Evolutionary conservation across 2,888 invertebrate genomes (phyloP), one percentile per base, ranked within the genome.

Genomic region (Hypena proboscidalis): DNA sequence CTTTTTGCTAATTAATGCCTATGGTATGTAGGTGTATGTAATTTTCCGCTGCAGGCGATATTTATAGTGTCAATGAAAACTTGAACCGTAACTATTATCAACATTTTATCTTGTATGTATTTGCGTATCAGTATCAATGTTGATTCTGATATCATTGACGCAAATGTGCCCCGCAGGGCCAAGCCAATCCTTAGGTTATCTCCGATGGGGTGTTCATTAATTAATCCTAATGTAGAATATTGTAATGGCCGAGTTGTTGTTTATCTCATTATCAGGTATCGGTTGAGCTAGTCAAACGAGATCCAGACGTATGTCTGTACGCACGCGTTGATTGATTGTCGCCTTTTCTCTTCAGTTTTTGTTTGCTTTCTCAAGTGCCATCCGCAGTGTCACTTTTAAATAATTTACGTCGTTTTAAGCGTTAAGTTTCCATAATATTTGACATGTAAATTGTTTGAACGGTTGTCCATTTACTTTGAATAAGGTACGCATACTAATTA

Each of bases 91-190:
- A 53, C 53, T 46, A 45, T 65, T 58, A 63, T 81, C 76, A 82
- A 73, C 47, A 72, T 65, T 67, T 62, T 70, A 70, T 72, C 67
- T 50, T 19, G 14, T 42, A 58, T 65, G 53, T 60, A 57, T 67
- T 55, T 60, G 35, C 53, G 50, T 58, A 58, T 67, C 57, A 60
- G 37, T 71, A 70, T 67, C 66, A 42, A 47, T 70, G 66, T 71
- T 69, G 57, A 66, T 71, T 70, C 69, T 59, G 64, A 67, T 69
- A 74, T 59, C 68, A 64, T 75, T 88, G 88, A 88, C 85, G 88
- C 77, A 88, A 78, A 68, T 77, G 55, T 60, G 63, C 71, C 58
- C 67, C 55, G 58, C 60, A 71, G 70, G 72, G 70, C 69, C 69
- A 69, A 26, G 32, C 25, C 32, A 41, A 62, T 71, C 58, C 51